Base-by-base conservation (phyloP, 2,113 vertebrate species). In the Enhydra lutris region DNA sequence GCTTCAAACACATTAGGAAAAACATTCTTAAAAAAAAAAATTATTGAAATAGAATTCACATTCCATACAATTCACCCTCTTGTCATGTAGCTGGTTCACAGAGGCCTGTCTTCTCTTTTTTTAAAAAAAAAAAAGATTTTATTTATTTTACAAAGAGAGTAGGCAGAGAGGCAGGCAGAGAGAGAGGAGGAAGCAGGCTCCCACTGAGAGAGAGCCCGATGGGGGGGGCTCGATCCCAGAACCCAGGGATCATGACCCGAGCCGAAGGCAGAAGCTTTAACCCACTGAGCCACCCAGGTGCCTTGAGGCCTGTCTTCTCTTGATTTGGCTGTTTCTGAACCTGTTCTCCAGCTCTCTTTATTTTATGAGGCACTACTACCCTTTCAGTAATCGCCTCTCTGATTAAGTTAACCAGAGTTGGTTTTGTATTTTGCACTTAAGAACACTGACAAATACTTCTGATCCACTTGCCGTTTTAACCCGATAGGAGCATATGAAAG, bases 361-460 rank as follows among this genome's bases (percentile, higher is more conserved):
- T 67, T 96, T 26, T 81, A 42, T 59, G 23, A 97, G 52, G 59
- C 23, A 82, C 8, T n/a, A 71, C 76, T 81, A 89, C 63, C 17
- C 21, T 74, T 89, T 85, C n/a, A 42, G 6, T 86, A 85, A 85
- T 96, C 73, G 20, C 26, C 12, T 93, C 34, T 89, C 42, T 86
- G 23, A 78, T 71, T 36, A 96, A 92, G 21, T 50, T 73, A 96
- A 59, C 13, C 20, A 67, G 61, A 31, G 15, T 69, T 74, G 45
- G 8, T 93, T 90, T 95, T 26, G 9, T 76, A 82, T 83, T 95
- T 94, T 93, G n/a, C 57, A 85, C 39, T 91, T 85, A 97, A 89
- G 76, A 97, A 50, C 50, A 29, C 45, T 88, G 57, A 57, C 26
- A 88, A 86, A 73, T 45, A 63, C 42, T 57, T 69, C 47, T 61